phyloP scores from a whole-genome alignment of 1,140 invertebrate genomes.

The Zaprionus tsacasi region DNA sequence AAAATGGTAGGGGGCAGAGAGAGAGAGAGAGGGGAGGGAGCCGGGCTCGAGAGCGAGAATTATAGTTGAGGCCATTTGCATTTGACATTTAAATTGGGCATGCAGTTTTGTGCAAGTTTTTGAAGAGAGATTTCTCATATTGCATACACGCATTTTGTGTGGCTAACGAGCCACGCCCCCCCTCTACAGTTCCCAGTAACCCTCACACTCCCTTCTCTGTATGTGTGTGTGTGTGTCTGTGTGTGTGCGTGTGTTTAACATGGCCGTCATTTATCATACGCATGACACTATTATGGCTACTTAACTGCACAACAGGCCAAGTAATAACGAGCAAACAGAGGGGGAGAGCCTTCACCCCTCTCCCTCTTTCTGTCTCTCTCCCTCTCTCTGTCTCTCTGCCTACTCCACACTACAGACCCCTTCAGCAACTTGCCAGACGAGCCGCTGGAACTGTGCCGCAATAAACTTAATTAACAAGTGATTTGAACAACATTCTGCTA shows the following conservation, averaged over 20 bases:
- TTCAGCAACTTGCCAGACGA: conserved; percentile 32
- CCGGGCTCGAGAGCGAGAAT: conserved; percentile 40
- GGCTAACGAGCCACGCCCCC: conserved; percentile 36
- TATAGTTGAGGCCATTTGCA: conserved; percentile 51
- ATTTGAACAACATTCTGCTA: conserved; percentile 43
- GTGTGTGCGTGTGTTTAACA: conserved; percentile 37
- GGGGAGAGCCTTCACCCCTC: background rate
- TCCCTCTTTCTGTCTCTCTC: too few species aligned
- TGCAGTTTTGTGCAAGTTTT: conserved; percentile 55
- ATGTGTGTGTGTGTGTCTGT: background rate
- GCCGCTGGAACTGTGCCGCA: conserved; percentile 34
- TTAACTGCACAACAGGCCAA: conserved; percentile 56
- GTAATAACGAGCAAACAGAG: conserved; percentile 44
- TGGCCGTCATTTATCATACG: conserved; percentile 58
- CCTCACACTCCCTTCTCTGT: background rate
- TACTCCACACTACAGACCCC: background rate
- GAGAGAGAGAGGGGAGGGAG: too few species aligned
- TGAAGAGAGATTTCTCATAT: conserved; percentile 51
- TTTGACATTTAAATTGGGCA: conserved; percentile 55
- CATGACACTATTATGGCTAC: conserved; percentile 62
- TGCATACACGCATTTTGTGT: conserved; percentile 59
- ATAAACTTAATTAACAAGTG: conserved; percentile 60
- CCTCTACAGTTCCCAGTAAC: background rate
- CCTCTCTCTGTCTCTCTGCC: too few species aligned
- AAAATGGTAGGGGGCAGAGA: background rate